Base-by-base conservation (phyloP, 2,113 vertebrate species). In the Carollia perspicillata region DNA sequence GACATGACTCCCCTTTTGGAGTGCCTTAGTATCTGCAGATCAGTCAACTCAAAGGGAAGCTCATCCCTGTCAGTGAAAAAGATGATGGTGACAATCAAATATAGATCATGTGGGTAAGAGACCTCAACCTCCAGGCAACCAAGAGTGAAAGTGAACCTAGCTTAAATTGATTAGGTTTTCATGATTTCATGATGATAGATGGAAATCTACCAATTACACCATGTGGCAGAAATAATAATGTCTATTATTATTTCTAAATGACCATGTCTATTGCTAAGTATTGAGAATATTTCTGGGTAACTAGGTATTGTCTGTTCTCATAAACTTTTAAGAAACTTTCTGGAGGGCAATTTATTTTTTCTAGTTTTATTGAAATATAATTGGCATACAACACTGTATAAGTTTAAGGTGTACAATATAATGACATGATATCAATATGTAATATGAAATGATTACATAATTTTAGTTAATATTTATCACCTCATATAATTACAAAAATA, bases 51-150 rank as follows among this genome's bases (percentile, higher is more conserved):
- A 90, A 95, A 68, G 83, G 66, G 68, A 83, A 94, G 60, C 58
- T 89, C 63, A 93, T 79, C n/a, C 58, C 22, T 94, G 75, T 51
- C 69, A 40, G 91, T 95, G 68, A 93, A 72, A 97, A 77, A 42
- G 88, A 94, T 89, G 91, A 97, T 80, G 95, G 93, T 95, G 96
- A 92, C 84, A 97, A 30, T 94, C 88, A 44, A 72, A 53, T 84
- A 74, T 94, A 0, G 55, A 8, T 79, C 78, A 96, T 97, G 65
- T 75, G 0, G 5, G 42, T 58, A 88, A 37, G 79, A 97, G 55
- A 44, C 28, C 80, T 60, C 9, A 44, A 96, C 75, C 60, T 94
- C 37, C 47, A 93, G 95, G 51, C 44, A 92, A 65, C 12, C 11
- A 89, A 90, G 28, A 94, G 80, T 83, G 88, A 96, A 97, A 91